These are phyloP conservation scores for Xyrauchen texanus DNA, from an alignment of 2,113 vertebrate species.

Conservation along the genomic window DNA sequence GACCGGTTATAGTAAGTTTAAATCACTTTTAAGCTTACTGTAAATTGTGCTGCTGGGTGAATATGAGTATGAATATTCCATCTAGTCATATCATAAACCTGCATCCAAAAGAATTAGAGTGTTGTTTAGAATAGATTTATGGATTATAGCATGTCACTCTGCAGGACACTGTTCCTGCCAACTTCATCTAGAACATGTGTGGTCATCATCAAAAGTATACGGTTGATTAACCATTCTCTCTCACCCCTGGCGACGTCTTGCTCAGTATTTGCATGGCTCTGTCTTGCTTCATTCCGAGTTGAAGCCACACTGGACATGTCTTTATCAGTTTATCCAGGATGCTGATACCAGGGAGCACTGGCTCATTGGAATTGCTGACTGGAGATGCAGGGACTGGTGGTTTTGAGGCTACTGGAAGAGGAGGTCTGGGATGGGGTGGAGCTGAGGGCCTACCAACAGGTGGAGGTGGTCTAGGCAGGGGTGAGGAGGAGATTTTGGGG, in stretches of 20 bases:
- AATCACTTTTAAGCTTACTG: no score
- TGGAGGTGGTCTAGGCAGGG: slow-evolving; percentile 32
- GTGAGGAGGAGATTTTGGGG: slow-evolving; percentile 29
- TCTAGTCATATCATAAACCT: no score
- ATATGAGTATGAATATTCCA: no score
- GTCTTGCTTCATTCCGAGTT: slow-evolving; percentile 75
- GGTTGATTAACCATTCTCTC: slow-evolving; percentile 33
- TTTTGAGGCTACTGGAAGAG: slow-evolving; percentile 25
- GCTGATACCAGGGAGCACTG: slow-evolving; percentile 69
- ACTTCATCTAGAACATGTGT: no score
- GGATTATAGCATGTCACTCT: no score
- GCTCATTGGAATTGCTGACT: slow-evolving; percentile 31
- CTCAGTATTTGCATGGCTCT: slow-evolving; percentile 72
- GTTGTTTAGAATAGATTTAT: no score
- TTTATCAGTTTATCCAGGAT: slow-evolving; percentile 83
- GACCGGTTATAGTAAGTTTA: no score
- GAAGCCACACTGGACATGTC: slow-evolving; percentile 85
- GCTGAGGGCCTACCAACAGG: slow-evolving; percentile 21
- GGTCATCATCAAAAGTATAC: no score
- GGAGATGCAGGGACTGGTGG: slow-evolving; percentile 30
- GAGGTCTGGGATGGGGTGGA: slow-evolving; percentile 43
- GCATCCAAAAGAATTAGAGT: no score
- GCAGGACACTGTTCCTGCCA: no score
- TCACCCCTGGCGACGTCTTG: slow-evolving; percentile 82
- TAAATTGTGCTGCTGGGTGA: no score